Evolutionary conservation across 2,888 invertebrate genomes (phyloP).

Genomic region (Latheticus oryzae): DNA sequence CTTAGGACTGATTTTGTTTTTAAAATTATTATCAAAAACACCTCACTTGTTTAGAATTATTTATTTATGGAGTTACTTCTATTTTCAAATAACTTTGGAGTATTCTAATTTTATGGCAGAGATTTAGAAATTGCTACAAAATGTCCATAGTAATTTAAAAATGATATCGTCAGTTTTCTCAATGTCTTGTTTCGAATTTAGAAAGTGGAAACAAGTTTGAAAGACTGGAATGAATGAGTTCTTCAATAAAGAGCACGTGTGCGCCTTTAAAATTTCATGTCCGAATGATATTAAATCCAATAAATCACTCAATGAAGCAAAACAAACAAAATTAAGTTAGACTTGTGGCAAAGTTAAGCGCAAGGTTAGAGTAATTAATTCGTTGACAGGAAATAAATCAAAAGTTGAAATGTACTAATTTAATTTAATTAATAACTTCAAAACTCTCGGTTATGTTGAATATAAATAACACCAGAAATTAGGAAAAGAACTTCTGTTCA

Average conservation of each 20-base stretch:
- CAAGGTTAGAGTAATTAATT: constrained; percentile 53
- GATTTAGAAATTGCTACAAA: too few relatives aligned
- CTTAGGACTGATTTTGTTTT: too few relatives aligned
- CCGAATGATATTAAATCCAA: constrained; percentile 42
- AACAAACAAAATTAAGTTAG: constrained; percentile 50
- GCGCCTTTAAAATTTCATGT: constrained; percentile 29
- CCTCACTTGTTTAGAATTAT: too few relatives aligned
- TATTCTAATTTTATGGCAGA: too few relatives aligned
- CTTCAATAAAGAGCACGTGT: constrained; percentile 35
- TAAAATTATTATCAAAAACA: too few relatives aligned
- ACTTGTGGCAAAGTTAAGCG: constrained; percentile 47
- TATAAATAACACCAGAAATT: constrained; percentile 44
- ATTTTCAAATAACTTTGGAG: too few relatives aligned
- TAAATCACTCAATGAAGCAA: constrained; percentile 43
- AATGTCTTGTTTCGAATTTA: too few relatives aligned
- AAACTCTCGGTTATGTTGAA: constrained; percentile 47
- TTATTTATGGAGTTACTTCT: too few relatives aligned
- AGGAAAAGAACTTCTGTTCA: constrained; percentile 24
- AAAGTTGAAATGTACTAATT: constrained; percentile 54
- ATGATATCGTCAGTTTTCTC: too few relatives aligned
- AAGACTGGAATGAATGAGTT: neutral
- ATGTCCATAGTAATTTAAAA: too few relatives aligned
- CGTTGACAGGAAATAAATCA: constrained; percentile 54
- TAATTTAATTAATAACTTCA: constrained; percentile 54
- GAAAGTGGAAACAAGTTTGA: constrained; percentile 1